Evolutionary conservation across 2,888 invertebrate species (phyloP).

Genomic region (Acanthosepion pharaonis): DNA sequence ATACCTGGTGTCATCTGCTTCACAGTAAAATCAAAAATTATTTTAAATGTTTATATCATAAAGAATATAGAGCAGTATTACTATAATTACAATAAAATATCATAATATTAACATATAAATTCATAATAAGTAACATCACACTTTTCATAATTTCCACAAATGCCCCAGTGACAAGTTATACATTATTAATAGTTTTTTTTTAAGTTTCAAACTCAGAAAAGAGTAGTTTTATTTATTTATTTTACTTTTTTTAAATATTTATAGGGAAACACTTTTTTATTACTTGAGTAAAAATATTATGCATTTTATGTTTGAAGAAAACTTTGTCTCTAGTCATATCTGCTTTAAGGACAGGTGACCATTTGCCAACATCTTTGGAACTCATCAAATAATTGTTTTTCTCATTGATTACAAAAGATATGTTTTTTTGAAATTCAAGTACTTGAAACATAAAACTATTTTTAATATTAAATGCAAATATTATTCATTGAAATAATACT

Average conservation of each 20-base stretch:
- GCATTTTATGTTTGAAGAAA: too few species aligned
- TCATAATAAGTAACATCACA: not conserved
- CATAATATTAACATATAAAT: not conserved
- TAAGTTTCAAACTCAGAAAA: too few species aligned
- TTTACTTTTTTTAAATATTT: not conserved
- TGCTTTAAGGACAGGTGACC: not conserved
- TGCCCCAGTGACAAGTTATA: too few species aligned
- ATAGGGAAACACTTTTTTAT: too few species aligned
- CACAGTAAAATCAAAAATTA: not conserved
- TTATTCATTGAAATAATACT: not conserved
- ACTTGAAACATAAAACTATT: not conserved
- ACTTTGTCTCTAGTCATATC: too few species aligned
- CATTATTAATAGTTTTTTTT: too few species aligned
- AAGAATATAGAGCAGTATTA: not conserved
- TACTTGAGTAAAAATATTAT: too few species aligned
- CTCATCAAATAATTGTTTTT: not conserved
- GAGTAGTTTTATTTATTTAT: too few species aligned
- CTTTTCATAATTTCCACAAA: too few species aligned
- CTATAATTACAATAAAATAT: not conserved
- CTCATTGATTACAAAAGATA: not conserved
- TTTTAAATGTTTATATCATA: not conserved
- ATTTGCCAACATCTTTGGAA: not conserved
- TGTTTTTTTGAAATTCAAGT: not conserved
- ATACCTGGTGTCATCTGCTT: not conserved
- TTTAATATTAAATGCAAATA: not conserved